These are phyloP conservation scores for Ptycholaimellus sp. DNA, from an alignment of 2,888 invertebrate species.

Conservation along the genomic window DNA sequence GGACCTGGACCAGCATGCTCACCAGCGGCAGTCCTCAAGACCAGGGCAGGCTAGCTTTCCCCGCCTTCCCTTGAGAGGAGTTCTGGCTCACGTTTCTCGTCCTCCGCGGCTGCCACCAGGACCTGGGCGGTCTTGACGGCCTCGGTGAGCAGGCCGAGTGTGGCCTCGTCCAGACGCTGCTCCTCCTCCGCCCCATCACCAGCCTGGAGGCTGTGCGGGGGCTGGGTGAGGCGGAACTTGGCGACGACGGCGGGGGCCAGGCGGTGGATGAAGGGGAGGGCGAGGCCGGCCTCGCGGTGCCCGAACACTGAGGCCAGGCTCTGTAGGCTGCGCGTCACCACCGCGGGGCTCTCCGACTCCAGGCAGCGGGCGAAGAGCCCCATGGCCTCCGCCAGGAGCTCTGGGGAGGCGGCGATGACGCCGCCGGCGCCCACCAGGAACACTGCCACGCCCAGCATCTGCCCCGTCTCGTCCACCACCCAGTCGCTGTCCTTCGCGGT, in stretches of 20 bases:
- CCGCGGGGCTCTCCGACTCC: conserved; percentile 19
- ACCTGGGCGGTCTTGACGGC: conserved; percentile 49
- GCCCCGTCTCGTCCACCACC: conserved; percentile 43
- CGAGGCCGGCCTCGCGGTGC: conserved; percentile 43
- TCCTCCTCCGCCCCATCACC: not conserved
- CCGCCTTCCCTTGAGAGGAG: not conserved
- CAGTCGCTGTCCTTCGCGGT: conserved; percentile 7
- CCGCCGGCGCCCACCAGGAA: conserved; percentile 54
- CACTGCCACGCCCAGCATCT: conserved; percentile 63
- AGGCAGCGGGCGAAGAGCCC: conserved; percentile 54
- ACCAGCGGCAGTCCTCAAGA: conserved; percentile 60
- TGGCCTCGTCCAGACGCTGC: not conserved
- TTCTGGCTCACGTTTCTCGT: conserved; percentile 42
- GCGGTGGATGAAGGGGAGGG: conserved; percentile 54
- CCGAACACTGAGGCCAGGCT: conserved; percentile 50
- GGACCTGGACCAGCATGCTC: conserved; percentile 61
- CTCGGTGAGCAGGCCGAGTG: conserved; percentile 43
- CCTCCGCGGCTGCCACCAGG: conserved; percentile 46
- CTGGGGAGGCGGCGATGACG: conserved; percentile 49
- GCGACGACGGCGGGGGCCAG: conserved; percentile 50
- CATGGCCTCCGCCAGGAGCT: conserved; percentile 70
- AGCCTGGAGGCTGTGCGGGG: conserved; percentile 6
- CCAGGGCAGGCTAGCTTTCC: not conserved
- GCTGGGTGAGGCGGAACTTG: conserved; percentile 7
- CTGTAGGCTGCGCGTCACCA: too few species aligned